Evolutionary conservation across 2,888 invertebrate species (phyloP), one percentile per base, ranked within the genome.

Genomic region (Tiliacea aurago): DNA sequence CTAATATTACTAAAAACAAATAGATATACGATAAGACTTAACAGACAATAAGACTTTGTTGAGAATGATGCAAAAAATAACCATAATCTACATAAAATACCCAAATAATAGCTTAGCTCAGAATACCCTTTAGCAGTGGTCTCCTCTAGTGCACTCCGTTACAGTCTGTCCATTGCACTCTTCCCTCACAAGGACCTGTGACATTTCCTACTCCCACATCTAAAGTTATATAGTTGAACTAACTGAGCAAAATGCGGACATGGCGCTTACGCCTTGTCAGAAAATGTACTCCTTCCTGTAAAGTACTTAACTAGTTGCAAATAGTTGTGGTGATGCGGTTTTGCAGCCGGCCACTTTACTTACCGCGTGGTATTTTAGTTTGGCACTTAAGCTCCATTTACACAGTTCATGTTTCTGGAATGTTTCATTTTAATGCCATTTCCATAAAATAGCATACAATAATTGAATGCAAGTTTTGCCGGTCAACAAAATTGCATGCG

Each of bases 301-400:
- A 61, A 58, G 20, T 37, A 43, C 13, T 33, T 15, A 65, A 66
- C 37, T 59, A 47, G 23, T 49, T 15, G 23, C 33, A 23, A 75
- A 59, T 63, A 74, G 59, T 47, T 61, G 53, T 53, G n/a, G 47
- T 61, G 41, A 41, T 61, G 53, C 6, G 41, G 53, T 49, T 37
- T 47, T 23, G 18, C 28, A 41, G n/a, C 23, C 4, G 11, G 13
- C 10, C 47, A 47, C 11, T 53, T 73, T 18, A 51, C 45, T 18
- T 41, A 45, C 20, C 9, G 7, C 4, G 13, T 37, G 4, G 10
- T 47, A 10, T 45, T 45, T 41, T n/a, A 41, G 18, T 18, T 13
- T 6, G 18, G n/a, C 37, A 74, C 49, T 58, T 47, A 28, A 28
- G 28, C 3, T 28, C 28, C 28, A 3, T 28, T 28, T 28, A 28